phyloP scores from a whole-genome alignment of 2,113 vertebrate species.

The Tetraodon nigroviridis region DNA sequence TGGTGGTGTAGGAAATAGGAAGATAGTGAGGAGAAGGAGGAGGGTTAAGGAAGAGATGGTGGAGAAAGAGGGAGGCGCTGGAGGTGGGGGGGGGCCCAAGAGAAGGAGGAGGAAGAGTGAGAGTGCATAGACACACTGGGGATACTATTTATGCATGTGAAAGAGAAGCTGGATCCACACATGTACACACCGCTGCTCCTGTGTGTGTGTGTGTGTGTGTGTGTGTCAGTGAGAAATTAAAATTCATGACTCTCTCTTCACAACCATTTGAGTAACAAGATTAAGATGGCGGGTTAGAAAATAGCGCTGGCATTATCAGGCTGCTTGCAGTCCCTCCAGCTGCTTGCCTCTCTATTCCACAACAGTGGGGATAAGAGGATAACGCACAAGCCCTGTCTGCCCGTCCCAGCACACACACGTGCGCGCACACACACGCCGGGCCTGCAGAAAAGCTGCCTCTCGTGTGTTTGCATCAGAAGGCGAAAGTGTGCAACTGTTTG shows the following conservation, averaged over 20 bases:
- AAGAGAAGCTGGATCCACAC: constrained; percentile 49
- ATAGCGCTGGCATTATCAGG: constrained; percentile 97
- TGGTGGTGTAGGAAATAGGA: constrained; percentile 63
- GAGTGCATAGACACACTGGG: constrained; percentile 56
- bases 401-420: constrained; percentile 71
- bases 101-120: constrained; percentile 27
- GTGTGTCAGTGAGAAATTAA: constrained; percentile 87
- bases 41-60: constrained; percentile 49
- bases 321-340: constrained; percentile 99
- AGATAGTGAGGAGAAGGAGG: constrained; percentile 58
- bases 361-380: constrained; percentile 99
- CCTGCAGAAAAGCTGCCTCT: constrained; percentile 45
- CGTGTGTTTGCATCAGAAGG: constrained; percentile 46
- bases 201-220: constrained; percentile 18
- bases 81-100: constrained; percentile 53
- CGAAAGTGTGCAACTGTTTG: constrained; percentile 39
- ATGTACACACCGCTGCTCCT: constrained; percentile 7
- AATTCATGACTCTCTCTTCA: constrained; percentile 99
- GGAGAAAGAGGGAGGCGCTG: constrained; percentile 5
- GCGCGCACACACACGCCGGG: constrained; percentile 40
- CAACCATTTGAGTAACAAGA: constrained; percentile 99
- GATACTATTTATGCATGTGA: constrained; percentile 64
- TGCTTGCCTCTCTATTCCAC: constrained; percentile 97
- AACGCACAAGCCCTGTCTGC: constrained; percentile 88
- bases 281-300: constrained; percentile 99